Percentiles rank a stretch among this genome's conserved stretches.
phyloP scores from a whole-genome alignment of 2,888 invertebrate genomes.

The Gibbula magus region DNA sequence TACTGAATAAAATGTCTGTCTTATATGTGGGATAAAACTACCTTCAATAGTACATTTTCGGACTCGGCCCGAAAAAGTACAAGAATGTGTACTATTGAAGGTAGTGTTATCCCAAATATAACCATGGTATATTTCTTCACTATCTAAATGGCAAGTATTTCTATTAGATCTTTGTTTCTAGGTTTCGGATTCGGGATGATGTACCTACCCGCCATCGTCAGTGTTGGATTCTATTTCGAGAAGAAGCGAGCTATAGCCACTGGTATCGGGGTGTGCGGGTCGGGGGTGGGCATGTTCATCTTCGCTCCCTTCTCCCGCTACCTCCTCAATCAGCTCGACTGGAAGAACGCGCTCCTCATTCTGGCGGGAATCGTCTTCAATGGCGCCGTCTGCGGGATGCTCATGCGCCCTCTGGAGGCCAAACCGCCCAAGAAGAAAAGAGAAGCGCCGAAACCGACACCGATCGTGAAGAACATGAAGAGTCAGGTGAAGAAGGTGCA shows the following conservation, averaged over 20 bases:
- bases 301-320: constrained; percentile 86
- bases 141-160: too few species aligned
- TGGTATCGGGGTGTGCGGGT: constrained; percentile 96
- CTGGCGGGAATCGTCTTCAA: constrained; percentile 85
- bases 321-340: constrained; percentile 82
- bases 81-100: too few species aligned
- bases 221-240: constrained; percentile 98
- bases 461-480: not conserved
- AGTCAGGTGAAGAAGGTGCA: not conserved
- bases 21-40: too few species aligned
- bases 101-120: too few species aligned
- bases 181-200: constrained; percentile 95
- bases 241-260: constrained; percentile 95
- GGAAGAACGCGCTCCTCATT: constrained; percentile 84
- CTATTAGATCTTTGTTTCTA: constrained; percentile 71
- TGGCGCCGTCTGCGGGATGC: constrained; percentile 85
- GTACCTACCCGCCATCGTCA: constrained; percentile 95
- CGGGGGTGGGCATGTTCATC: constrained; percentile 94
- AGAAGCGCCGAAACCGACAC: not conserved
- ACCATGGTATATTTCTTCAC: too few species aligned
- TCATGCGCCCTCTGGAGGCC: constrained; percentile 86
- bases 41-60: too few species aligned
- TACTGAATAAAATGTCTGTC: too few species aligned
- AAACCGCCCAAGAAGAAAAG: not conserved
- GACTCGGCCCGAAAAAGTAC: too few species aligned